Percentiles rank a stretch among this genome's conserved stretches.
phyloP scores from a whole-genome alignment of 2,113 vertebrate species.

The Cardinalis cardinalis region DNA sequence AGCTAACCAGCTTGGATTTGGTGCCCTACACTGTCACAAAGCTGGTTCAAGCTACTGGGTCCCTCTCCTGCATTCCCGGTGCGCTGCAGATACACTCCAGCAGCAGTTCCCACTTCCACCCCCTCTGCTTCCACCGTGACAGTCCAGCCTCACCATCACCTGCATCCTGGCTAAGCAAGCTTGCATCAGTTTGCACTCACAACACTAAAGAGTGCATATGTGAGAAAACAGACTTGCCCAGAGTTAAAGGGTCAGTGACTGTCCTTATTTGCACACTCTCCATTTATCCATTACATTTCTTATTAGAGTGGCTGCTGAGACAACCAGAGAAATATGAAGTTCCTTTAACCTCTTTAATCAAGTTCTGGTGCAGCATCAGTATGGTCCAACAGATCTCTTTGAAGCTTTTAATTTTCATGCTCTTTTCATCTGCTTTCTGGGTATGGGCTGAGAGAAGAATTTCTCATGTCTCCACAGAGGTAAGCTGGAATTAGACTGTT shows the following conservation, averaged over 20 bases:
- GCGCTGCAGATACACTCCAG: not conserved
- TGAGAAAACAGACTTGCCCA: not conserved
- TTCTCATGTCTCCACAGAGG: not conserved
- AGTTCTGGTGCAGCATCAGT: not conserved
- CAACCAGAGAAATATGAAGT: not conserved
- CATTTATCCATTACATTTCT: not conserved
- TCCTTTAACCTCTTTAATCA: not conserved
- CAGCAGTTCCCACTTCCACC: accelerated
- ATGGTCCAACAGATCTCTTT: not conserved
- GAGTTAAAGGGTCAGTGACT: not conserved
- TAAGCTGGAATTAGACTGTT: not conserved
- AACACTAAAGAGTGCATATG: not conserved
- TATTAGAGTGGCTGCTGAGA: not conserved
- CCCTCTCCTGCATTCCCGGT: not conserved
- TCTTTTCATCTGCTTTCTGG: not conserved
- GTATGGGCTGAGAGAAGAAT: not conserved
- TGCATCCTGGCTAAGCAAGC: not conserved
- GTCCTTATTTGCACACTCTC: not conserved
- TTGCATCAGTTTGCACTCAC: not conserved
- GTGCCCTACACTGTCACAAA: not conserved
- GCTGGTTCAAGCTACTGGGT: accelerated
- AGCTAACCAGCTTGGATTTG: not conserved
- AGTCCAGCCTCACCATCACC: not conserved
- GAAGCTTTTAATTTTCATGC: not conserved
- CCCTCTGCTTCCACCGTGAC: not conserved